A percentile compares a stretch with the other conserved stretches of the same genome.
Conservation (phyloP, 2,797 vertebrate genomes). For the Spinus pinus region DNA sequence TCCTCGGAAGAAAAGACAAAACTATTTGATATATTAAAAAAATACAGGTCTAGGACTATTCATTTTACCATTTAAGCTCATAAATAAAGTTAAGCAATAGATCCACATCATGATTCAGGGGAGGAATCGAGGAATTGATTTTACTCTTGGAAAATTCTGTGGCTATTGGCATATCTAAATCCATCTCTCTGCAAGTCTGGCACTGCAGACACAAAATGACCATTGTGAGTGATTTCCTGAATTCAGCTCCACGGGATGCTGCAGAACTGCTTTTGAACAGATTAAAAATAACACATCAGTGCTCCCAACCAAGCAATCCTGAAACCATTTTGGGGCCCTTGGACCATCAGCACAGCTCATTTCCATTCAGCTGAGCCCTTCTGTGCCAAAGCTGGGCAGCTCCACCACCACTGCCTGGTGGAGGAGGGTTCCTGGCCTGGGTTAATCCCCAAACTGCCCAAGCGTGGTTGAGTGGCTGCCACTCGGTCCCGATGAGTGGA, state of each 20-base stretch:
- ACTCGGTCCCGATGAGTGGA: background rate
- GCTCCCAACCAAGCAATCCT: background rate
- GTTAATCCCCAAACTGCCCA: background rate
- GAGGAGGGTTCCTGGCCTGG: background rate
- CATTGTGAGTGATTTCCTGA: background rate
- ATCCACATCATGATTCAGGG: background rate
- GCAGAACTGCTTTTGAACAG: background rate
- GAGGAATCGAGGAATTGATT: background rate
- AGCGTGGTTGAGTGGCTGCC: background rate
- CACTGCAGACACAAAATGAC: background rate
- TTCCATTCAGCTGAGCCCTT: background rate
- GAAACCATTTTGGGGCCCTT: background rate
- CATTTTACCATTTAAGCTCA: background rate
- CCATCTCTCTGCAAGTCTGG: background rate
- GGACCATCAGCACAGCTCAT: background rate
- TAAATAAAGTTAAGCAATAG: background rate
- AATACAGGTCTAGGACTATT: background rate
- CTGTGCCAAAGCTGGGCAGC: background rate
- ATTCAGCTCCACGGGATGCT: background rate
- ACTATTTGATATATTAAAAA: background rate
- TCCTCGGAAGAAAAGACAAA: background rate
- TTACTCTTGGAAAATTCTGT: background rate
- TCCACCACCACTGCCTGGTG: accelerated
- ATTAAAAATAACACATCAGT: background rate
- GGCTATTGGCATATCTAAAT: background rate